Conservation (phyloP, 2,113 vertebrate species). For the Ailuropoda melanoleuca region DNA sequence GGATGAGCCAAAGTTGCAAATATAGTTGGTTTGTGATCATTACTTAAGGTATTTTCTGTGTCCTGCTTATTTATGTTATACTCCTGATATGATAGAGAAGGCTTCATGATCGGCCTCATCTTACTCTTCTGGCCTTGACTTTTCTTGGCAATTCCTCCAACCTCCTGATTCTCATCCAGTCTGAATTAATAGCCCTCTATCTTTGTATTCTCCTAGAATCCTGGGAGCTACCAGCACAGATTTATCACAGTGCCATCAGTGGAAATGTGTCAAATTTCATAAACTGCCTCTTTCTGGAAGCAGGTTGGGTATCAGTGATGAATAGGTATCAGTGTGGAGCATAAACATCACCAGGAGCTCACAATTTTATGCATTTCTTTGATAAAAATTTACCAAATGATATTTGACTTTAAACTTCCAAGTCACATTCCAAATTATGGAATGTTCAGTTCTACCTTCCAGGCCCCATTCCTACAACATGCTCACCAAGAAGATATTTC, state of each 20-base stretch:
- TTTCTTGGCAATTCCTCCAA: neutral
- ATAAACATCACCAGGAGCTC: neutral
- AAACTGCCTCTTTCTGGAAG: neutral
- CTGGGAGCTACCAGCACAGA: neutral
- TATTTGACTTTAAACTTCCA: slow-evolving; percentile 1
- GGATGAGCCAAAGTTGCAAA: neutral
- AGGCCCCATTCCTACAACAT: neutral
- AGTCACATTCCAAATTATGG: neutral
- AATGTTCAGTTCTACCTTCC: neutral
- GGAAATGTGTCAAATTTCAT: neutral
- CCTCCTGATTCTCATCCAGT: neutral
- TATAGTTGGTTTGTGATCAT: neutral
- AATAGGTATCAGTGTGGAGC: neutral
- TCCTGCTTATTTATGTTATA: neutral
- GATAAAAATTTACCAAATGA: neutral
- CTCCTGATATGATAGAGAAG: neutral
- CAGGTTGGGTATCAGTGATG: neutral
- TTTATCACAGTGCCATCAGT: neutral
- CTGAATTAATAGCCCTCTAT: no score
- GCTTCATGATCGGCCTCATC: neutral
- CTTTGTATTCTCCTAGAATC: neutral
- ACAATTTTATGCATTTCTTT: neutral
- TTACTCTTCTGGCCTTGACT: neutral
- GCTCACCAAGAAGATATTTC: neutral
- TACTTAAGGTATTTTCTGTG: neutral